These are phyloP conservation scores for Diorhabda elongata DNA, from an alignment of 1,140 invertebrate species.

Conservation along the genomic window DNA sequence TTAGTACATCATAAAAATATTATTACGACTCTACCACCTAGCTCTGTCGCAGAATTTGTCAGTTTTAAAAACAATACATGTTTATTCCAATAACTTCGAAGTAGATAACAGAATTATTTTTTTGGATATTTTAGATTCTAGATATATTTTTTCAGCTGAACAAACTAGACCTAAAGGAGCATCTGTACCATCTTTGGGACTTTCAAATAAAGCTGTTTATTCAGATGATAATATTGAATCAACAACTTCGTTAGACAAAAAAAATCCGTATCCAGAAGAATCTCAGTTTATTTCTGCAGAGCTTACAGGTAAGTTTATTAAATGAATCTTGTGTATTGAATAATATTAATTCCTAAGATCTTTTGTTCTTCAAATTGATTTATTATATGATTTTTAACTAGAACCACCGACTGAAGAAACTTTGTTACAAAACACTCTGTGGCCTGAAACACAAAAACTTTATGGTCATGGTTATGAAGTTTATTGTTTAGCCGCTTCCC, in stretches of 20 bases:
- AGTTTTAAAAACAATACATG: too few relatives aligned
- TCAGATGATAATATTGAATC: conserved; percentile 46
- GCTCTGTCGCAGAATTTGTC: too few relatives aligned
- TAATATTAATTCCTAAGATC: conserved; percentile 4
- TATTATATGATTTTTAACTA: conserved; percentile 37
- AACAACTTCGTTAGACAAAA: conserved; percentile 43
- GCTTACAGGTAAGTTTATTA: conserved; percentile 46
- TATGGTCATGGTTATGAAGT: conserved; percentile 96
- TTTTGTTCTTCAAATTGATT: conserved; percentile 21
- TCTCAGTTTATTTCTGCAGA: conserved; percentile 58
- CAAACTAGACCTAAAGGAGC: conserved; percentile 64
- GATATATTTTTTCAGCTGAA: conserved; percentile 9
- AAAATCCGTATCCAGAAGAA: conserved; percentile 60
- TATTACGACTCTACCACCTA: too few relatives aligned
- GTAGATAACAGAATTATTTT: not conserved
- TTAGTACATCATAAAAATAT: too few relatives aligned
- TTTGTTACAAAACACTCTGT: conserved; percentile 87
- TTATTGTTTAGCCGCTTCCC: conserved; percentile 71
- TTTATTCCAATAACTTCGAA: too few relatives aligned
- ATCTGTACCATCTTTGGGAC: conserved; percentile 87
- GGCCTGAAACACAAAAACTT: conserved; percentile 93
- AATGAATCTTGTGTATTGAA: not conserved
- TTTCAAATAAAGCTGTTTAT: conserved; percentile 93
- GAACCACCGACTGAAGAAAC: conserved; percentile 80
- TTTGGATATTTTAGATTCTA: not conserved